Evolutionary conservation across 2,113 vertebrate species (phyloP).

Genomic region (Sminthopsis crassicaudata): DNA sequence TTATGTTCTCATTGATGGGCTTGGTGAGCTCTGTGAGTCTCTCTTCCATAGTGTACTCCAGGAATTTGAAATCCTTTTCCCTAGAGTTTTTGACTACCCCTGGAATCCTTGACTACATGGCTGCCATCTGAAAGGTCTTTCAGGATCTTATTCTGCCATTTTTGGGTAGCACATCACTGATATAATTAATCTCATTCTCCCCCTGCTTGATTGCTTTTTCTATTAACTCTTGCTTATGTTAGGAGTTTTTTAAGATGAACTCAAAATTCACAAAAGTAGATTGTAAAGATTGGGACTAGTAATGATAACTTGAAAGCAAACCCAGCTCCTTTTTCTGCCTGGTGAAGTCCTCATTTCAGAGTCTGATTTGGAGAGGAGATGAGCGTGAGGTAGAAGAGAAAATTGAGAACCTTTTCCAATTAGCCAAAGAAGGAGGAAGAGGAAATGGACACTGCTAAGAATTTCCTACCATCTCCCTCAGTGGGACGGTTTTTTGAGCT

Average conservation of each 20-base stretch:
- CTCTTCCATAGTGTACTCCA: constrained; percentile 94
- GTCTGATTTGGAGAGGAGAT: no score
- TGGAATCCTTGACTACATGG: constrained; percentile 92
- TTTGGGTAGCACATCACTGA: constrained; percentile 94
- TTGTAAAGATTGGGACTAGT: constrained; percentile 90
- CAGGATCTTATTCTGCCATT: constrained; percentile 93
- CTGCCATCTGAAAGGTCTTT: constrained; percentile 93
- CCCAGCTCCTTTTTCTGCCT: no score
- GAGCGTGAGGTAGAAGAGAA: no score
- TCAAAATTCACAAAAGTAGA: constrained; percentile 88
- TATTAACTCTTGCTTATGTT: constrained; percentile 88
- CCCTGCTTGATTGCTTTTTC: constrained; percentile 88
- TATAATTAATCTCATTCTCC: constrained; percentile 90
- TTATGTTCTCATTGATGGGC: constrained; percentile 92
- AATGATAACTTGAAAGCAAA: no score
- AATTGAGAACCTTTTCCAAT: no score
- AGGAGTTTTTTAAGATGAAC: constrained; percentile 86
- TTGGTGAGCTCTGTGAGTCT: constrained; percentile 92
- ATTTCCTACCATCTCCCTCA: no score
- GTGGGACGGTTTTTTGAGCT: no score
- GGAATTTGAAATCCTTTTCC: constrained; percentile 91
- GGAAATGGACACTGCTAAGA: no score
- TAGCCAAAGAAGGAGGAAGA: no score
- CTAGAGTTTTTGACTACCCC: constrained; percentile 52
- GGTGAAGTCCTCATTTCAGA: no score